Percentiles rank a stretch among this genome's conserved stretches.
Evolutionary conservation across 2,797 vertebrate genomes (phyloP).

Genomic region (Thalassophryne amazonica): DNA sequence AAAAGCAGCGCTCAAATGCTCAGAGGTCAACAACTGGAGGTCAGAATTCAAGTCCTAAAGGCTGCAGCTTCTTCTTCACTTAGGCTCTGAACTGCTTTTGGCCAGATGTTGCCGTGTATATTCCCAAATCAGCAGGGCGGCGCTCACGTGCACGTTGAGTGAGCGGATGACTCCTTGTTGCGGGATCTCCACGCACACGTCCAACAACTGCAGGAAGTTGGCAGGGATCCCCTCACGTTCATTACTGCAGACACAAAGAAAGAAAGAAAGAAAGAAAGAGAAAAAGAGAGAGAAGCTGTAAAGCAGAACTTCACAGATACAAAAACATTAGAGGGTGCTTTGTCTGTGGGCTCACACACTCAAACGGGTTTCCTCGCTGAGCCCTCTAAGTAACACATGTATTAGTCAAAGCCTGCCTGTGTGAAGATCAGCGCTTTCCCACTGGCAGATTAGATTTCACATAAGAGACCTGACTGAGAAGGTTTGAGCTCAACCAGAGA

Average conservation of each 20-base stretch:
- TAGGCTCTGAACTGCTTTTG: neutral
- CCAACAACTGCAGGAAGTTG: slow-evolving; percentile 89
- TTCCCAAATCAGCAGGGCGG: slow-evolving; percentile 96
- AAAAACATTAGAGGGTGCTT: too few species aligned
- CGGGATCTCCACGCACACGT: slow-evolving; percentile 96
- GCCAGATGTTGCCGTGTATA: slow-evolving; percentile 88
- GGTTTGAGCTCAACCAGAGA: too few species aligned
- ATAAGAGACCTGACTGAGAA: too few species aligned
- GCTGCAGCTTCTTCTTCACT: slow-evolving; percentile 2
- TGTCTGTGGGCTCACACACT: too few species aligned
- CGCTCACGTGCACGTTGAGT: slow-evolving; percentile 95
- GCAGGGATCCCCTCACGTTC: slow-evolving; percentile 95
- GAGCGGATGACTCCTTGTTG: slow-evolving; percentile 93
- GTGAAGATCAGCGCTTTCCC: too few species aligned
- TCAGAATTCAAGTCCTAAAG: neutral
- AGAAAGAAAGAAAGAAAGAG: neutral
- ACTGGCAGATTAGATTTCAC: too few species aligned
- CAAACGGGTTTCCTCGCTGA: too few species aligned
- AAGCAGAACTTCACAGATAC: too few species aligned
- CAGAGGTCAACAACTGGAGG: neutral
- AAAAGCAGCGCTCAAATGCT: too few species aligned
- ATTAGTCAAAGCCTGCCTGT: too few species aligned
- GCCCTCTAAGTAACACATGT: too few species aligned
- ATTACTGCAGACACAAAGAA: slow-evolving; percentile 71
- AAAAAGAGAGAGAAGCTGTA: neutral